Evolutionary conservation across 2,113 vertebrate genomes (phyloP).

Genomic region (Furnarius figulus): DNA sequence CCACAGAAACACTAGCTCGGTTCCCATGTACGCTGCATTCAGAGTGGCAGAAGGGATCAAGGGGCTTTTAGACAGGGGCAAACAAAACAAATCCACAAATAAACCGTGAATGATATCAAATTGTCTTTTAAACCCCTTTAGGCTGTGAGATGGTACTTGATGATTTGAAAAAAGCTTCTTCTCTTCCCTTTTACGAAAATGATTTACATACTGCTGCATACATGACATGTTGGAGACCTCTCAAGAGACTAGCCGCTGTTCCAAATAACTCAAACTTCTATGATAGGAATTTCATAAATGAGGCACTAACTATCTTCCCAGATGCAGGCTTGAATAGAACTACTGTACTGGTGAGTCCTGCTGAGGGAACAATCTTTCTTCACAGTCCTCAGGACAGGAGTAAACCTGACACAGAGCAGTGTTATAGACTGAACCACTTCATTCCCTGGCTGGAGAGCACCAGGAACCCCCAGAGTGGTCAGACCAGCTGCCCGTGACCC

Average conservation of each 20-base stretch:
- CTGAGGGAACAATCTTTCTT: conserved; percentile 13
- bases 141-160: neutral
- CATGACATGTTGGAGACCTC: neutral
- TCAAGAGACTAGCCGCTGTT: neutral
- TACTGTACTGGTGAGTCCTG: neutral
- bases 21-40: rapidly evolving
- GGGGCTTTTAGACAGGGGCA: neutral
- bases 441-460: neutral
- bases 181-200: neutral
- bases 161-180: neutral
- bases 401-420: neutral
- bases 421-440: neutral
- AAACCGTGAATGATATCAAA: neutral
- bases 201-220: neutral
- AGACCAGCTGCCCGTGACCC: neutral
- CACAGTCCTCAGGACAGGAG: neutral
- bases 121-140: neutral
- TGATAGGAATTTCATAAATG: conserved; percentile 39
- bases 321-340: conserved; percentile 31
- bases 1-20: neutral
- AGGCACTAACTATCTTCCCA: conserved; percentile 53
- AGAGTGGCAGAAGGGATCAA: neutral
- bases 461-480: neutral
- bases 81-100: neutral
- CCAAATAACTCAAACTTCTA: neutral